Evolutionary conservation across 2,797 vertebrate genomes (phyloP), one percentile per base, ranked within the genome.

Genomic region (Tapirus indicus): DNA sequence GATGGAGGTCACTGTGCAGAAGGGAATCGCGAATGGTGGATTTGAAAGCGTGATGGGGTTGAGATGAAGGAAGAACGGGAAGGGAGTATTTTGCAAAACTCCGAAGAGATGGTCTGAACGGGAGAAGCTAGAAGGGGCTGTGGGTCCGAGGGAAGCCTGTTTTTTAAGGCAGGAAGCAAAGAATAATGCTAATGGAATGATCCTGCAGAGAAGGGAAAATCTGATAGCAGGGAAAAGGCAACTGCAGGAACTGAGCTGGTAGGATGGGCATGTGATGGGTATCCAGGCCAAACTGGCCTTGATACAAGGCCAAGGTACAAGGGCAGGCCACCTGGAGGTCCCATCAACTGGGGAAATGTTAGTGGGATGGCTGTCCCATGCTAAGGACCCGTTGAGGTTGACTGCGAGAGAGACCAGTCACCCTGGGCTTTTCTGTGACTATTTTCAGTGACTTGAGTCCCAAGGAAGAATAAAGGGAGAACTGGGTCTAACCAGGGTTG

Each of bases 341-440:
- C 1, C 56, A 12, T 9, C 0, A 21, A 8, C 6, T 1, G 16
- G 16, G n/a, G n/a, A 52, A 0, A 2, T 0, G 11, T 6, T 1
- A 2, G 41, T 9, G 7, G 17, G 80, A 18, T 0, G 7, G 88
- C 72, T 49, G 41, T 5, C n/a, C 3, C 0, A 56, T 2, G n/a
- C 64, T 11, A 7, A 47, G 47, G n/a, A 27, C 66, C 72, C 12
- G 11, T 10, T 64, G 7, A n/a, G 27, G 7, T 0, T n/a, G 47
- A 14, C 13, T 47, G 4, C 11, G n/a, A 10, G 29, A n/a, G 29
- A 85, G 35, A 64, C 18, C 0, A 0, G 35, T 44, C 38, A 14
- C 25, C 11, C 1, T 38, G 49, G 18, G 60, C 60, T 41, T 41
- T 41, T 60, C 18, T 47, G 52, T 9, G 14, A 0, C 69, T 62